A percentile compares a stretch with the other conserved stretches of the same genome.
phyloP scores from a whole-genome alignment of 2,113 vertebrate genomes.

The Lycocorax pyrrhopterus region DNA sequence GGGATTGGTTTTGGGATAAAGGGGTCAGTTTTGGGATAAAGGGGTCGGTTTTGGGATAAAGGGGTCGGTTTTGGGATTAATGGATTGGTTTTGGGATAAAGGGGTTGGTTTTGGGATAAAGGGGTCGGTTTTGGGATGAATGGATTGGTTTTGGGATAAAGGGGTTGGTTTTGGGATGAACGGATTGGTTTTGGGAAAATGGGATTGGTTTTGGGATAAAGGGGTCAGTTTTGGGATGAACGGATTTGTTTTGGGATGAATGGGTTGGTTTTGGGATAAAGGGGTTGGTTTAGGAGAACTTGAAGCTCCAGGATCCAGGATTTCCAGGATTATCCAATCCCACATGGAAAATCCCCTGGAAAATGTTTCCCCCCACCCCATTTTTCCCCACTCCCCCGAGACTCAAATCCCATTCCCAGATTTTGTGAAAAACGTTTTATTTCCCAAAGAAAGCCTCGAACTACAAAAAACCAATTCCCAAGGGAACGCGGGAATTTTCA shows the following conservation, averaged over 20 bases:
- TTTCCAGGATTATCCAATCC: background rate
- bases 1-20: background rate
- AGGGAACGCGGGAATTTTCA: fast-evolving
- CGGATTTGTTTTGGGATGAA: background rate
- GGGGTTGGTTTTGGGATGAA: background rate
- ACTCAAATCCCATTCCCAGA: fast-evolving
- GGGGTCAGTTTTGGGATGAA: background rate
- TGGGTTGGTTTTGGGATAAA: background rate
- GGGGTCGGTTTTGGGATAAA: background rate
- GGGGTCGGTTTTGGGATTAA: background rate
- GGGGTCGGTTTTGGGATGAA: background rate
- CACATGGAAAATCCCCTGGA: background rate
- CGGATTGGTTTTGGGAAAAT: no score
- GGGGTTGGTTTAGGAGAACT: background rate
- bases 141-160: background rate
- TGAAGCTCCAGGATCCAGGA: background rate
- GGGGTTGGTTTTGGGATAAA: background rate
- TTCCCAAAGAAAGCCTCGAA: background rate
- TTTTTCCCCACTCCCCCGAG: fast-evolving
- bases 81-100: background rate
- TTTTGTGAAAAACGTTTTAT: conserved; percentile 18
- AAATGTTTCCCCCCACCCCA: background rate
- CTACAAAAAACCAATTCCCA: background rate
- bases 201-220: background rate
- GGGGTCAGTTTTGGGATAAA: background rate